These are phyloP conservation scores for Mayetiola destructor DNA, from an alignment of 2,888 invertebrate species.

Conservation along the genomic window DNA sequence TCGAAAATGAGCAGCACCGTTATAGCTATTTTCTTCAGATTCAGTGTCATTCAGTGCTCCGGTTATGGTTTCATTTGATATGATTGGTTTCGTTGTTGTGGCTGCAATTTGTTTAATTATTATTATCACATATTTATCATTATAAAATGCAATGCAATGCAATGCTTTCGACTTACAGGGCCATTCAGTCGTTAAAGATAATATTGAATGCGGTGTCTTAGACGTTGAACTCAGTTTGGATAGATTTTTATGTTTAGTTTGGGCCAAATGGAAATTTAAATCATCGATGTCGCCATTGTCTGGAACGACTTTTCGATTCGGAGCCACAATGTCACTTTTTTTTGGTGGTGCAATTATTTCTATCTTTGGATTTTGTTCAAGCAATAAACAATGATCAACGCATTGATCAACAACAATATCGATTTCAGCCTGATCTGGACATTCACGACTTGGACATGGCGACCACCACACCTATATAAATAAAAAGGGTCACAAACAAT, in stretches of 20 bases:
- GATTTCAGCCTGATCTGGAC: constrained; percentile 57
- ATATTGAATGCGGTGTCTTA: constrained; percentile 18
- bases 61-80: background rate
- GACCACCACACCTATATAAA: constrained; percentile 62
- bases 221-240: constrained; percentile 25
- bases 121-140: background rate
- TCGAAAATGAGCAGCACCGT: constrained; percentile 42
- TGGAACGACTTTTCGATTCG: constrained; percentile 26
- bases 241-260: constrained; percentile 35
- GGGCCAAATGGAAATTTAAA: constrained; percentile 41
- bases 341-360: constrained; percentile 26
- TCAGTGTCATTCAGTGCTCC: background rate
- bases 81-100: background rate
- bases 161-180: background rate
- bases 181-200: background rate
- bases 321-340: constrained; percentile 21
- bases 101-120: background rate
- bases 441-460: constrained; percentile 64
- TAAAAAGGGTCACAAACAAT: too few relatives aligned
- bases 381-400: constrained; percentile 53
- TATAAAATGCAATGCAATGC: background rate
- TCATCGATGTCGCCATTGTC: constrained; percentile 42
- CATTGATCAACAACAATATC: constrained; percentile 59
- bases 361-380: constrained; percentile 30
- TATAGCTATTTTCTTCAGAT: constrained; percentile 35